Evolutionary conservation across 2,888 invertebrate genomes (phyloP), one percentile per base, ranked within the genome.

Genomic region (Eristalinus sepulchralis): DNA sequence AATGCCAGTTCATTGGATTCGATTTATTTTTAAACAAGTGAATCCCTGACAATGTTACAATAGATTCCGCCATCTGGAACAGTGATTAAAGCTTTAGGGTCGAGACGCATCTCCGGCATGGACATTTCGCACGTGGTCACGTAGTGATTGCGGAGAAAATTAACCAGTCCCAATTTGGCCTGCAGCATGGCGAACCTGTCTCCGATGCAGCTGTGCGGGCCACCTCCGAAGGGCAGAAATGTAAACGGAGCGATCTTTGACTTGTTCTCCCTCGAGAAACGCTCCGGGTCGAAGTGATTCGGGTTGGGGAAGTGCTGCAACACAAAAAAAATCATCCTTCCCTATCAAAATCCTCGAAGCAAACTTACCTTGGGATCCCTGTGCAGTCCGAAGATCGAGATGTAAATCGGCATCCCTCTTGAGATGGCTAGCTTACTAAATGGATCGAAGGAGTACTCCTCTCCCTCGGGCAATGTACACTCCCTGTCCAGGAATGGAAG

Each of bases 181-280:
- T 92, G 92, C 1, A 93, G 73, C 59, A 91, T 86, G 0, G 91
- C 92, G 77, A 92, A 91, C 2, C 93, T 91, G 88, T 93, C 92
- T 0, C 93, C 93, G 76, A 93, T 92, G 79, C 93, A 93, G 57
- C 90, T 91, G 70, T 92, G 92, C 10, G 92, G 92, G 31, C 93
- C 93, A 55, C 90, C 85, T 9, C 93, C 93, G 63, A 93, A 93
- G 24, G 93, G 93, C 89, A 93, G 90, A 83, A 92, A 93, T 3
- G 92, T 90, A 62, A 91, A 92, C 1, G 92, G 91, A 2, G 84
- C 89, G 36, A 91, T 90, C 3, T 89, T 88, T n/a, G 90, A 88
- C 1, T 91, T 91, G 55, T 92, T 92, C 59, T 89, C 89, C 5
- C 90, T 24, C 0, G 92, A 90, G 88, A 93, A 93, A 22, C 93